Evolutionary conservation across 1,140 invertebrate species (phyloP).

Genomic region (Theocolax elegans): DNA sequence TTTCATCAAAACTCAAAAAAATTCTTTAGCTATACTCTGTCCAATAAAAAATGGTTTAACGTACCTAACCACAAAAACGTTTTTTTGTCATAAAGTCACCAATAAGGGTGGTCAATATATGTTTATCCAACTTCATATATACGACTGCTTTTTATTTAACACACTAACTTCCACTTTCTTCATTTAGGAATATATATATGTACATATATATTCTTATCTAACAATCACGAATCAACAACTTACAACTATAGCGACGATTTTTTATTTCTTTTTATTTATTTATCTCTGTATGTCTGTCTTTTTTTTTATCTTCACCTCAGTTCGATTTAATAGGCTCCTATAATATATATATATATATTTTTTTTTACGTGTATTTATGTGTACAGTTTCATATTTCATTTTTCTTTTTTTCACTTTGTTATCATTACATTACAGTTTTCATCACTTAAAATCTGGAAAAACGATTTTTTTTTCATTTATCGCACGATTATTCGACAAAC

Average conservation of each 20-base stretch:
- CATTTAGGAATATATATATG: no score
- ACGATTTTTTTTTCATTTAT: conserved; percentile 26
- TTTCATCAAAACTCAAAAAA: no score
- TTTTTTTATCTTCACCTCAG: conserved; percentile 19
- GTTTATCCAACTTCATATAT: no score
- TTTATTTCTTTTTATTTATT: neutral
- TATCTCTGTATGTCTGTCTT: no score
- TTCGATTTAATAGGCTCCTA: conserved; percentile 39
- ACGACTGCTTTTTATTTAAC: no score
- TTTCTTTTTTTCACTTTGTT: neutral
- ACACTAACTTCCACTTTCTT: no score
- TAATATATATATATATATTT: neutral
- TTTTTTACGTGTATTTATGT: conserved; percentile 11
- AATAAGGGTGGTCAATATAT: no score
- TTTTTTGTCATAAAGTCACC: no score
- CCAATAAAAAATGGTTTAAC: no score
- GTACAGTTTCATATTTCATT: neutral
- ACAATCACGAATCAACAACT: conserved; percentile 41
- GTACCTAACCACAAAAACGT: no score
- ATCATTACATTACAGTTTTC: no score
- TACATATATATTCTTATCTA: conserved; percentile 25
- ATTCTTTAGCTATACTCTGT: no score
- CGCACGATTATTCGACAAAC: conserved; percentile 40
- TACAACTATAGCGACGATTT: conserved; percentile 27
- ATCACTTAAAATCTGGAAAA: neutral